A percentile compares a stretch with the other conserved stretches of the same genome.
These are phyloP conservation scores for Nixonia krombeini DNA, from an alignment of 1,140 invertebrate species.

Conservation along the genomic window DNA sequence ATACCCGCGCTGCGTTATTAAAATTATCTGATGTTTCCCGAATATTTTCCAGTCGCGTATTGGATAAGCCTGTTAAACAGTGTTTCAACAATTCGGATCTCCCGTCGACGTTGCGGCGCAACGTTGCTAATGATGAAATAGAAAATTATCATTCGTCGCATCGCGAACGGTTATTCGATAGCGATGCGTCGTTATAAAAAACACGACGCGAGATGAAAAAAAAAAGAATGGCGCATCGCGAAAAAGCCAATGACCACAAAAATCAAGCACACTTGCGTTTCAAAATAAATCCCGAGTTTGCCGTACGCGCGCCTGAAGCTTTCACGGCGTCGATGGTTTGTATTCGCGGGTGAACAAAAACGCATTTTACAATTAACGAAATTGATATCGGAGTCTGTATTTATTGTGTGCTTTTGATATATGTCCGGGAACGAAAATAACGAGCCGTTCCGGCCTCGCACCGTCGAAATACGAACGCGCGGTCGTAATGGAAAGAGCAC, in stretches of 20 bases:
- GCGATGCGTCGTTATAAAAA: constrained; percentile 4
- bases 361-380: constrained; percentile 65
- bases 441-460: constrained; percentile 36
- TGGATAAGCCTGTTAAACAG: too few species aligned
- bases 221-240: not conserved
- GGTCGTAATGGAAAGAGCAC: constrained; percentile 4
- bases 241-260: constrained; percentile 15
- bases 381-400: constrained; percentile 63
- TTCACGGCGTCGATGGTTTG: constrained; percentile 32
- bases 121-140: too few species aligned
- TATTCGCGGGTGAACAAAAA: constrained; percentile 48
- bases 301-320: constrained; percentile 27
- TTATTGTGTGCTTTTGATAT: constrained; percentile 63
- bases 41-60: too few species aligned
- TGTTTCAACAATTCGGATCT: not conserved
- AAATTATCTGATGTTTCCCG: too few species aligned
- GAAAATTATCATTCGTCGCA: too few species aligned
- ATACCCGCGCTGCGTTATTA: too few species aligned
- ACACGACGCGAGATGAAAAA: constrained; percentile 15
- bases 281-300: constrained; percentile 37
- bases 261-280: constrained; percentile 39
- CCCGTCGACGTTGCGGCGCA: too few species aligned
- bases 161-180: constrained; percentile 10
- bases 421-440: constrained; percentile 40
- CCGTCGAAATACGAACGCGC: constrained; percentile 29